Percentiles rank a stretch among this genome's conserved stretches.
These are phyloP conservation scores for Pristionchus maxplancki DNA, from an alignment of 2,888 invertebrate species.

Conservation along the genomic window DNA sequence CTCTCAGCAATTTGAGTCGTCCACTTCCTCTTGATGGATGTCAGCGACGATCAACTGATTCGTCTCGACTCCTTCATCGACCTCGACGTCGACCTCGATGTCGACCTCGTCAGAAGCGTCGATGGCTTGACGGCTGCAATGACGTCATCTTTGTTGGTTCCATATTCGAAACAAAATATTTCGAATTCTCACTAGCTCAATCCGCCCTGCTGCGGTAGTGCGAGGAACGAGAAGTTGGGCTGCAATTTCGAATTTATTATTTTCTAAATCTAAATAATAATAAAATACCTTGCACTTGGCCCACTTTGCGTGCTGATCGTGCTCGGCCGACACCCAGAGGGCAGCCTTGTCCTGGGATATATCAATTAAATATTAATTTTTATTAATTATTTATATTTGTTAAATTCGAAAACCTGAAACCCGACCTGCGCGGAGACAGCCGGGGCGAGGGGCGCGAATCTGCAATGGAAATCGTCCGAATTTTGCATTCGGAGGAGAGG, in stretches of 20 bases:
- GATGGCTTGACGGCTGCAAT: not conserved
- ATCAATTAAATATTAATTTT: too few species aligned
- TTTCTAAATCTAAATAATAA: not conserved
- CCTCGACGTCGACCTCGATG: not conserved
- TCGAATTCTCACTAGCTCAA: not conserved
- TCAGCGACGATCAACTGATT: not conserved
- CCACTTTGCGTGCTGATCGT: not conserved
- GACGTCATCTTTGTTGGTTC: too few species aligned
- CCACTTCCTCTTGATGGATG: not conserved
- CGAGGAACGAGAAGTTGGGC: not conserved
- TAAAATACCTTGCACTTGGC: constrained; percentile 18
- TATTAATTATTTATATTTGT: too few species aligned
- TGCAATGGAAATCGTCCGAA: not conserved
- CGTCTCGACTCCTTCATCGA: too few species aligned
- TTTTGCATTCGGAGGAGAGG: not conserved
- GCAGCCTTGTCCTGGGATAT: constrained; percentile 9
- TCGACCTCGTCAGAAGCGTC: not conserved
- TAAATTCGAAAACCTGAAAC: not conserved
- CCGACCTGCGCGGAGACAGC: not conserved
- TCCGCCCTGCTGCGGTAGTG: not conserved
- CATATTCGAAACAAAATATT: too few species aligned
- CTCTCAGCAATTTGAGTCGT: not conserved
- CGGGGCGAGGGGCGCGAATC: not conserved
- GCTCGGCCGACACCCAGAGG: constrained; percentile 25
- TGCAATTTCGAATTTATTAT: not conserved